Conservation (phyloP, 1,140 invertebrate species). For the Drosophila pachea region DNA sequence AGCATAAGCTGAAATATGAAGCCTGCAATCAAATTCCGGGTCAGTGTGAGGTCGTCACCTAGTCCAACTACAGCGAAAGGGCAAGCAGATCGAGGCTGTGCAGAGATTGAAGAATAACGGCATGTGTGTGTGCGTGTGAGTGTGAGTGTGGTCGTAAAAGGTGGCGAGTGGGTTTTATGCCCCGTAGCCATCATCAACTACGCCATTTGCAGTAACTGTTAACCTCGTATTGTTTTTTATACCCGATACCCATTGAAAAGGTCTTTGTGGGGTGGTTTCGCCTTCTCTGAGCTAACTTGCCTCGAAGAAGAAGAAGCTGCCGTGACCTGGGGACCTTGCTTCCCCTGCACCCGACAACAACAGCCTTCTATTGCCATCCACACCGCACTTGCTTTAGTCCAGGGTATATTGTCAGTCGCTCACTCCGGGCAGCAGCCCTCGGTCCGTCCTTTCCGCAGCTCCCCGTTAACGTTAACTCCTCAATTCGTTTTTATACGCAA, state of each 20-base stretch:
- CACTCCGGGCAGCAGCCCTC: too few species aligned
- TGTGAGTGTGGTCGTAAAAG: conserved; percentile 55
- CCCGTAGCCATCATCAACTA: conserved; percentile 70
- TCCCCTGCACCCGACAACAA: too few species aligned
- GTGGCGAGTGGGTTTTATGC: conserved; percentile 71
- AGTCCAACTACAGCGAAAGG: conserved; percentile 95
- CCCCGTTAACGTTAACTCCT: conserved; percentile 71
- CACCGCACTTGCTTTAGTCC: too few species aligned
- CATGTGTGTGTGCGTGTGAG: conserved; percentile 12
- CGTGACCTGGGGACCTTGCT: too few species aligned
- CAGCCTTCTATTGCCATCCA: too few species aligned
- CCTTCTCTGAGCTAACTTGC: too few species aligned
- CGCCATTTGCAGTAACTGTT: conserved; percentile 62
- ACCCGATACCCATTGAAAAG: too few species aligned
- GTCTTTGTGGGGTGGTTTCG: too few species aligned
- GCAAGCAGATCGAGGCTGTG: conserved; percentile 92
- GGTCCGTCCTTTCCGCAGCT: conserved; percentile 22
- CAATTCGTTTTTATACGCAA: conserved; percentile 77
- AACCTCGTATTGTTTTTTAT: conserved; percentile 21
- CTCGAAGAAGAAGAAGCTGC: too few species aligned
- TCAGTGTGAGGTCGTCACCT: conserved; percentile 93
- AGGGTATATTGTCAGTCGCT: too few species aligned
- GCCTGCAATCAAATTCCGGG: conserved; percentile 91
- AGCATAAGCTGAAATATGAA: conserved; percentile 63
- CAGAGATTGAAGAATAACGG: conserved; percentile 88